Evolutionary conservation across 2,888 invertebrate genomes (phyloP), one percentile per base, ranked within the genome.

Genomic region (Agapostemon virescens): DNA sequence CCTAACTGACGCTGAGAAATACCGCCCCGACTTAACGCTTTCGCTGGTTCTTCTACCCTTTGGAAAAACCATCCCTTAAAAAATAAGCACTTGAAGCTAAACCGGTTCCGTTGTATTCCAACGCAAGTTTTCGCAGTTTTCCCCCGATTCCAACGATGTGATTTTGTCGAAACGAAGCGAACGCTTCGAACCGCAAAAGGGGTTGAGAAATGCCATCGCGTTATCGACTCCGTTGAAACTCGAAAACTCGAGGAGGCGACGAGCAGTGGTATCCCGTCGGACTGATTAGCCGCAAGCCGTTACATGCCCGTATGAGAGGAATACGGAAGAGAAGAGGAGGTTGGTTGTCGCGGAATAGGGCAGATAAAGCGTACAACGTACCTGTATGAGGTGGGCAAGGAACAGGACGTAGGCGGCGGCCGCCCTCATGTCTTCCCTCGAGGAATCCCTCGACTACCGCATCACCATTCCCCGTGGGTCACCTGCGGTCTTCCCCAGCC

Each of bases 381-480:
- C 92, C 92, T 92, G 92, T 92, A 92, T 92, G 88, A 92, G 91
- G 89, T 92, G 92, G 90, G 92, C 91, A 89, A 92, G 91, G 89
- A 92, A 91, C 91, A 92, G 92, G 92, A 92, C 92, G 92, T 92
- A 92, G 91, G 92, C 91, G 91, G 91, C 91, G 91, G 92, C 92
- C 92, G 92, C 92, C 92, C 92, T 92, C 92, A 92, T 92, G 92
- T 92, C 92, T 92, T 84, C 91, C 92, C 92, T 91, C 91, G 90
- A 90, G 90, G 90, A 89, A 91, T 90, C 90, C 91, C 89, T 88
- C 91, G 89, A 92, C 92, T 92, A 92, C 92, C 92, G 92, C 92
- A 92, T 92, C 92, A 92, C 92, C 90, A 90, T 89, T 89, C 88
- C 87, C 87, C 87, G 88, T 89, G 89, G 88, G 86, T 88, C 77